Percentiles rank a stretch among this genome's conserved stretches.
Conservation (phyloP, 2,797 vertebrate species). For the Setipinna tenuifilis region DNA sequence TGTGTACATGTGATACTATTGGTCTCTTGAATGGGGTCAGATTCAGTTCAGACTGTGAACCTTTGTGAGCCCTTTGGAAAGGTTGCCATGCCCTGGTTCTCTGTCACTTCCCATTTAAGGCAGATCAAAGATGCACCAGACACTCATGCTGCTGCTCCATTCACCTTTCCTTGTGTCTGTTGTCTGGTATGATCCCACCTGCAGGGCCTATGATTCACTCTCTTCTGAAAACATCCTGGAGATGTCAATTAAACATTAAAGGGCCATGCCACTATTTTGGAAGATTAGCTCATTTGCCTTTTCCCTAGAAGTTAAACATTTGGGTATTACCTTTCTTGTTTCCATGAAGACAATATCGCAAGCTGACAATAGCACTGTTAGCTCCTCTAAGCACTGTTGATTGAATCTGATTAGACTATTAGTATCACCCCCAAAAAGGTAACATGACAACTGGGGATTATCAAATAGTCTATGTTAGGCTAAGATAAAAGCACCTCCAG, state of each 20-base stretch:
- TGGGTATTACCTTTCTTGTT: no score
- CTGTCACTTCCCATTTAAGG: background rate
- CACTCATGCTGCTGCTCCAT: background rate
- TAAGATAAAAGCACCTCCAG: no score
- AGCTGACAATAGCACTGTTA: no score
- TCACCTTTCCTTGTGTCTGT: background rate
- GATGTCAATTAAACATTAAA: background rate
- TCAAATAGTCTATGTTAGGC: no score
- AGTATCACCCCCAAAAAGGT: no score
- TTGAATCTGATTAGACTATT: no score
- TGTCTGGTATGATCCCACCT: background rate
- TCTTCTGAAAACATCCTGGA: background rate
- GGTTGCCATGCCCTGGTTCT: background rate
- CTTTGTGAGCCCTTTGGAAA: background rate
- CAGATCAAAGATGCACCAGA: background rate
- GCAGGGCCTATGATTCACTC: background rate
- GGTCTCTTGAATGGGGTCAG: conserved; percentile 11
- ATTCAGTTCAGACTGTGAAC: background rate
- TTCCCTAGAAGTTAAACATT: no score
- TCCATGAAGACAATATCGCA: no score
- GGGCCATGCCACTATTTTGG: no score
- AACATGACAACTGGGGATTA: no score
- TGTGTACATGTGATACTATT: conserved; percentile 20
- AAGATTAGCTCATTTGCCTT: no score
- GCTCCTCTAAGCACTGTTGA: no score